Conservation (phyloP, 2,113 vertebrate genomes). For the Tympanuchus pallidicinctus region DNA sequence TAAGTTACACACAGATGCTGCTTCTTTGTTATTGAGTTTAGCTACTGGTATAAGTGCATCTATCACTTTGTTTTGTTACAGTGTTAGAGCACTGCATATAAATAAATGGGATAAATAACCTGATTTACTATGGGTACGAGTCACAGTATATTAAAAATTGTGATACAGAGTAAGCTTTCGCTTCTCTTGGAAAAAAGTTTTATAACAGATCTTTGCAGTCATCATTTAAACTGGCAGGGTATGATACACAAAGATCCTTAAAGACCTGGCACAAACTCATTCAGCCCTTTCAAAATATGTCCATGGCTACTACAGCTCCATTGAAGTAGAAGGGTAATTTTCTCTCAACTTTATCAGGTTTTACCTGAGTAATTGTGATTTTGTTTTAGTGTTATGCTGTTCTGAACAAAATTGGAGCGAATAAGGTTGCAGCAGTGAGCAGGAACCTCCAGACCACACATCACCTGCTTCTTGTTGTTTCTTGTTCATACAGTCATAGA, state of each 20-base stretch:
- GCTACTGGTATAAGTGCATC: not conserved
- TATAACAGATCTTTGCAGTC: constrained; percentile 21
- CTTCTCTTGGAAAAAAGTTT: constrained; percentile 54
- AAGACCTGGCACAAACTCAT: not conserved
- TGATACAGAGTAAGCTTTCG: constrained; percentile 6
- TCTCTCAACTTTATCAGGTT: not conserved
- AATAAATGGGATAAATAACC: constrained; percentile 64
- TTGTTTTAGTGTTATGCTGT: not conserved
- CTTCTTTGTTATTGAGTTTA: constrained; percentile 54
- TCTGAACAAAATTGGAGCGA: not conserved
- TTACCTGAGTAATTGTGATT: not conserved
- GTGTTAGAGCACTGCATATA: constrained; percentile 26
- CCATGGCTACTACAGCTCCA: not conserved
- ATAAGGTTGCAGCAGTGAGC: not conserved
- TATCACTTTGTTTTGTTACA: constrained; percentile 56
- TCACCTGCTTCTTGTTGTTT: not conserved
- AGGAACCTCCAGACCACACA: rapidly evolving
- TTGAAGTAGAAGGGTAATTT: not conserved
- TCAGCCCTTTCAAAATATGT: constrained; percentile 18
- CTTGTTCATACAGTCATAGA: not conserved
- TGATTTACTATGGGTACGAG: constrained; percentile 37
- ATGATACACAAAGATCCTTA: constrained; percentile 14
- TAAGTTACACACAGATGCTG: constrained; percentile 21
- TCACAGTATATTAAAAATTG: constrained; percentile 48
- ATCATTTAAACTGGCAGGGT: constrained; percentile 61